phyloP scores from a whole-genome alignment of 2,113 vertebrate genomes.

The Hemichromis elongatus region DNA sequence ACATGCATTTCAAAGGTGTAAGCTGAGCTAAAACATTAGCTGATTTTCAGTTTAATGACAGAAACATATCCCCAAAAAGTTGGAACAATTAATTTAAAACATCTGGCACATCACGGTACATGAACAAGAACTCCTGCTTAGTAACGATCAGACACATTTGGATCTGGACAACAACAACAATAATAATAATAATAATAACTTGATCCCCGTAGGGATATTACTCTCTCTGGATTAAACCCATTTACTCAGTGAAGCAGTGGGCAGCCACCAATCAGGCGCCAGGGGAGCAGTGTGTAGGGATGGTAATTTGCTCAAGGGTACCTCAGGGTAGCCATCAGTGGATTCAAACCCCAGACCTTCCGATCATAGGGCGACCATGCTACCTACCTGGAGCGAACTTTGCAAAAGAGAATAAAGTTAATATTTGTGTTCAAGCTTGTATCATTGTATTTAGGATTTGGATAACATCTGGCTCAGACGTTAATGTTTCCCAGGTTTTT shows the following conservation, averaged over 20 bases:
- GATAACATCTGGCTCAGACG: background rate
- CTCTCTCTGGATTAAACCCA: no score
- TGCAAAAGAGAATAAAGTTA: background rate
- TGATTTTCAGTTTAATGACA: background rate
- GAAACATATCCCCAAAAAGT: background rate
- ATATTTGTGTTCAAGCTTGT: background rate
- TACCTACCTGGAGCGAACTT: background rate
- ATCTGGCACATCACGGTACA: background rate
- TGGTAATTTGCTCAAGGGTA: no score
- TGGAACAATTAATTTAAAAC: background rate
- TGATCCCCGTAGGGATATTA: no score
- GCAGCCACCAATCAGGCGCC: no score
- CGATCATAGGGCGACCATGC: no score
- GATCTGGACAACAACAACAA: background rate
- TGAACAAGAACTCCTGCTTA: background rate
- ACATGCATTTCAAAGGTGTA: fast-evolving
- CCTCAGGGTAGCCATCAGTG: no score
- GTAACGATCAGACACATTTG: background rate
- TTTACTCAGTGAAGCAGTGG: no score
- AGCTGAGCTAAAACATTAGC: background rate
- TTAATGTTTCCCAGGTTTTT: background rate
- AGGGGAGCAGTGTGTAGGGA: no score
- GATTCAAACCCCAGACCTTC: no score
- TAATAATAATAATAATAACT: no score
- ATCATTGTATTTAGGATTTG: background rate